phyloP scores from a whole-genome alignment of 2,888 invertebrate species.

The Macrosiphum euphorbiae region DNA sequence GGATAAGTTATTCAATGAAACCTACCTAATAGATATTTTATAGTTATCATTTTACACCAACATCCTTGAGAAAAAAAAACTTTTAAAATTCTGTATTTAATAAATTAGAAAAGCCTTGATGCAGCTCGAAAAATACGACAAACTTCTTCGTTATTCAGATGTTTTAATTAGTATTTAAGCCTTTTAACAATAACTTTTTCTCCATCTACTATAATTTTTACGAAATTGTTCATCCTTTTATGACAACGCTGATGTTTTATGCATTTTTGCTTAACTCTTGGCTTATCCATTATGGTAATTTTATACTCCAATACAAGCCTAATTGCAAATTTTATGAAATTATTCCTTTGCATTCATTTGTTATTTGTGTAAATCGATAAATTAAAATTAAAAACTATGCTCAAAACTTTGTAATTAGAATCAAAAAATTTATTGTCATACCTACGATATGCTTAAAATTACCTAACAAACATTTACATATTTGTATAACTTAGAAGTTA shows the following conservation, averaged over 20 bases:
- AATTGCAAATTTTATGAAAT: conserved; percentile 61
- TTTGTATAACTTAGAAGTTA: background rate
- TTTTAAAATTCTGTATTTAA: conserved; percentile 7
- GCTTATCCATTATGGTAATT: conserved; percentile 62
- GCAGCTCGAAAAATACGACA: conserved; percentile 32
- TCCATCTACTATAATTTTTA: conserved; percentile 29
- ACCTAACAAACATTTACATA: background rate
- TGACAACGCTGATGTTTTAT: conserved; percentile 59
- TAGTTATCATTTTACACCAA: conserved; percentile 34
- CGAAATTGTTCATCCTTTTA: conserved; percentile 46
- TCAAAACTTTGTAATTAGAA: background rate
- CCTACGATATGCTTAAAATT: background rate
- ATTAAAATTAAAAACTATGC: conserved; percentile 31
- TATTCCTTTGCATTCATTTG: conserved; percentile 46
- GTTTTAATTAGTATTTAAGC: conserved; percentile 64
- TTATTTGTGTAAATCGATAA: conserved; percentile 50
- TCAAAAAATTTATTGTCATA: background rate
- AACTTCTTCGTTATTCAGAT: conserved; percentile 57
- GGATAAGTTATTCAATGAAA: conserved; percentile 49
- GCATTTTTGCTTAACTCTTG: conserved; percentile 54
- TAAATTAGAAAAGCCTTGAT: conserved; percentile 24
- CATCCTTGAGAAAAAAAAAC: conserved; percentile 26
- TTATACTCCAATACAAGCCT: conserved; percentile 25
- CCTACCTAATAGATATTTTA: conserved; percentile 47
- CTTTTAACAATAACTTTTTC: conserved; percentile 62